Percentiles rank a stretch among this genome's conserved stretches.
These are phyloP conservation scores for Cotesia glomerata DNA, from an alignment of 1,140 invertebrate species.

Conservation along the genomic window DNA sequence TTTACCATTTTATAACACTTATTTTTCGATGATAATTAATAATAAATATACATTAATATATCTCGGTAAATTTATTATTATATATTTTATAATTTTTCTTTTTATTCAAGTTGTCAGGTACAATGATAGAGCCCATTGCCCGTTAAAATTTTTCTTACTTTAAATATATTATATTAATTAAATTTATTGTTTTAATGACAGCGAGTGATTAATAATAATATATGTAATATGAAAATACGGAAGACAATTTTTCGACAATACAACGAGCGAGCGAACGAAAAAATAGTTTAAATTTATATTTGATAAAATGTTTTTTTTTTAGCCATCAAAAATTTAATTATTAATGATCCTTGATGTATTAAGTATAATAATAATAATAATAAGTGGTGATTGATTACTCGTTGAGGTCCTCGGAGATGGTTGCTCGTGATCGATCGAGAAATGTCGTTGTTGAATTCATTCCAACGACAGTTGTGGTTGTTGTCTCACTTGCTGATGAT, in stretches of 20 bases:
- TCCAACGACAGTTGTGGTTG: conserved; percentile 71
- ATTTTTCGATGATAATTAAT: neutral
- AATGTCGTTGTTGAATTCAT: conserved; percentile 52
- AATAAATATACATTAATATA: neutral
- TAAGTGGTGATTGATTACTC: conserved; percentile 15
- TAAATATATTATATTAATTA: neutral
- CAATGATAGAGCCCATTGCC: neutral
- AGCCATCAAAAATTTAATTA: neutral
- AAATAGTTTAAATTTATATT: no score
- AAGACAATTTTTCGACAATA: neutral
- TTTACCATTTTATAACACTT: no score
- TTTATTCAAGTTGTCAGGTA: neutral
- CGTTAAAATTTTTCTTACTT: neutral
- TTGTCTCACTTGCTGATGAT: conserved; percentile 73
- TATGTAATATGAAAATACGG: no score
- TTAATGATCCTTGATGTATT: no score
- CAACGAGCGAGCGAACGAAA: no score
- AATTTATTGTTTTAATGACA: neutral
- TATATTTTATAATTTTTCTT: neutral
- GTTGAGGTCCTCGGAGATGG: conserved; percentile 48
- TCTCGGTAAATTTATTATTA: no score
- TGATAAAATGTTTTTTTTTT: neutral
- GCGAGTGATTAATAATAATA: no score
- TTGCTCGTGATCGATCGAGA: conserved; percentile 50
- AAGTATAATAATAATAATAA: no score